Evolutionary conservation across 2,888 invertebrate species (phyloP).

Genomic region (Brachycybe producta): DNA sequence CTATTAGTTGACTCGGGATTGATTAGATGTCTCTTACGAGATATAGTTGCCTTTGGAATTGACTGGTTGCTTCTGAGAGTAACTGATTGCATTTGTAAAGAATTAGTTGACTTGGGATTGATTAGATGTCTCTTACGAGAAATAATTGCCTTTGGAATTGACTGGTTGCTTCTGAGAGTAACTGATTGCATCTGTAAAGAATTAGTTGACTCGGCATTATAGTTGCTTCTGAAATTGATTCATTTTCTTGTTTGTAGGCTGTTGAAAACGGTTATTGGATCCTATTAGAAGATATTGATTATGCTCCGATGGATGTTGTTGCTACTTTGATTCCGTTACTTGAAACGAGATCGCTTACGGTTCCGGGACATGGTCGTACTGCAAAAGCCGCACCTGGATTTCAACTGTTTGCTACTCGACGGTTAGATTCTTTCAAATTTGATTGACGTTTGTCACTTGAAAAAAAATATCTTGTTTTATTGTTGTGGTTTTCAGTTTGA

Average conservation of each 20-base stretch:
- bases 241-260: constrained; percentile 41
- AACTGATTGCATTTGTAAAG: no score
- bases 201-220: background rate
- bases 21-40: no score
- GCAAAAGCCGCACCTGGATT: constrained; percentile 71
- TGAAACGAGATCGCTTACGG: constrained; percentile 64
- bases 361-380: constrained; percentile 78
- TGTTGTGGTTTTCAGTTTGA: background rate
- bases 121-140: no score
- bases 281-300: constrained; percentile 87
- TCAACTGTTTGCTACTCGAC: constrained; percentile 81
- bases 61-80: no score
- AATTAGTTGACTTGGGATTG: no score
- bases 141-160: background rate
- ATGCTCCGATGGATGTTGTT: constrained; percentile 82
- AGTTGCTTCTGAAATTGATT: background rate
- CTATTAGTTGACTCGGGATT: no score
- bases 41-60: no score
- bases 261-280: constrained; percentile 79
- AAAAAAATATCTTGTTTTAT: background rate
- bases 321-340: constrained; percentile 72
- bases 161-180: no score
- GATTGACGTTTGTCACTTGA: constrained; percentile 18
- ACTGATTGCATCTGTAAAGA: background rate
- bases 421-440: constrained; percentile 27